These are phyloP conservation scores for Diloba caeruleocephala DNA, from an alignment of 2,888 invertebrate species.

Conservation along the genomic window DNA sequence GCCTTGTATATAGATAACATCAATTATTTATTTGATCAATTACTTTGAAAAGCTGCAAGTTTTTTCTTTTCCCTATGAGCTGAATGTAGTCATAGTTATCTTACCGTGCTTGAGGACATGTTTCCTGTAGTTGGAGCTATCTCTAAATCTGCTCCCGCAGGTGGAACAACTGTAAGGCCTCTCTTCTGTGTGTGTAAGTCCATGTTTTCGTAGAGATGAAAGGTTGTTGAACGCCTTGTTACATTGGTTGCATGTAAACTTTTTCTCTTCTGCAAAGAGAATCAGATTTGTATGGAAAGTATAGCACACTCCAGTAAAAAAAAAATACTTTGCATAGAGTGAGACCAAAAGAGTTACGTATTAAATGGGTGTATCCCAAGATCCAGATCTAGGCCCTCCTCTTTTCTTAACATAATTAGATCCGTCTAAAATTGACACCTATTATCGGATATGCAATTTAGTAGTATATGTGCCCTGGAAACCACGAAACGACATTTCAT, in stretches of 20 bases:
- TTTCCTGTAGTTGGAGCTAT: conserved; percentile 91
- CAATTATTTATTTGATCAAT: no score
- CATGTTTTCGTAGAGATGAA: conserved; percentile 89
- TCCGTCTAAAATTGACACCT: neutral
- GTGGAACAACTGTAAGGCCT: conserved; percentile 90
- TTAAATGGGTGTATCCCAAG: neutral
- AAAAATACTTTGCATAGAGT: no score
- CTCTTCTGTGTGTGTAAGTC: conserved; percentile 90
- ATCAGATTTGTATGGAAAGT: no score
- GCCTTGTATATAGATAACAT: no score
- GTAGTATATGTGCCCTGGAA: no score
- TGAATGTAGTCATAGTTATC: conserved; percentile 20
- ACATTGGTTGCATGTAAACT: conserved; percentile 89
- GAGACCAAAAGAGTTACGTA: no score
- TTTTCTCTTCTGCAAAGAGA: conserved; percentile 78
- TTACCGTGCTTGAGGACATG: conserved; percentile 85
- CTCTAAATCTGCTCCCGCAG: conserved; percentile 89
- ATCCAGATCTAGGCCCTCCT: neutral
- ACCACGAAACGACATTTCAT: no score
- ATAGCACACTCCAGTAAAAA: no score
- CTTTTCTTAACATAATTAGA: neutral
- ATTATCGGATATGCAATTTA: no score
- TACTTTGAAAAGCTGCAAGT: no score
- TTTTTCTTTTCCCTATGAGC: no score
- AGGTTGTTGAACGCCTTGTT: conserved; percentile 90